Evolutionary conservation across 2,797 vertebrate species (phyloP), one percentile per base, ranked within the genome.

Genomic region (Acanthornis magna): DNA sequence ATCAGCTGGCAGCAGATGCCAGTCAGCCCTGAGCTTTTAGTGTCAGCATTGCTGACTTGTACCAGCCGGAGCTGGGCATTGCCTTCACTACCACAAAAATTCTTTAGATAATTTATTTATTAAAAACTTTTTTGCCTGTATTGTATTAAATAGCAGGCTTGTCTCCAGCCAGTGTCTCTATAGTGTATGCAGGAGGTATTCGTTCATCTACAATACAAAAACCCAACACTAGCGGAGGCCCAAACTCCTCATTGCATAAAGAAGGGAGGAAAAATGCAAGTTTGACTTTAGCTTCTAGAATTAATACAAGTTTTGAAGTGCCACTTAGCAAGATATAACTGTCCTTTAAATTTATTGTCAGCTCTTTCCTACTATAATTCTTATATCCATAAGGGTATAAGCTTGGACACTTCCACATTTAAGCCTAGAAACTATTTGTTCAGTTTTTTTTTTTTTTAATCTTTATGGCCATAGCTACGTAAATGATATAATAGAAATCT

Each of bases 401-500:
- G 23, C 11, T 67, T 79, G 5, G 48, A 72, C 26, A 50, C 23
- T 48, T 79, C 18, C 71, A 82, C 51, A 71, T 66, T 62, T 50
- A 75, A 47, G 29, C 25, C 63, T 57, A 79, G 71, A 92, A 92
- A 67, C 16, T 80, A 60, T 87, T 68, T 66, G 8, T 78, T 79
- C 57, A 40, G 48, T 67, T 7, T 26, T 77, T 71, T 32, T 26
- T 77, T 67, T 32, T 71, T 58, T 26, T 5, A 42, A 73, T 45
- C 84, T 85, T 92, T 88, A 73, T 73, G 14, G 19, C 11, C 61
- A 84, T 8, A 84, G 68, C 60, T 84, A 71, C 54, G 8, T 91
- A 94, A 93, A 86, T 43, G 65, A 65, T 86, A 85, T 48, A 92
- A 92, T 55, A 78, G 16, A 51, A 92, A 60, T 78, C 92, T 90